phyloP scores from a whole-genome alignment of 2,797 vertebrate genomes.

The Dicrostonyx torquatus region DNA sequence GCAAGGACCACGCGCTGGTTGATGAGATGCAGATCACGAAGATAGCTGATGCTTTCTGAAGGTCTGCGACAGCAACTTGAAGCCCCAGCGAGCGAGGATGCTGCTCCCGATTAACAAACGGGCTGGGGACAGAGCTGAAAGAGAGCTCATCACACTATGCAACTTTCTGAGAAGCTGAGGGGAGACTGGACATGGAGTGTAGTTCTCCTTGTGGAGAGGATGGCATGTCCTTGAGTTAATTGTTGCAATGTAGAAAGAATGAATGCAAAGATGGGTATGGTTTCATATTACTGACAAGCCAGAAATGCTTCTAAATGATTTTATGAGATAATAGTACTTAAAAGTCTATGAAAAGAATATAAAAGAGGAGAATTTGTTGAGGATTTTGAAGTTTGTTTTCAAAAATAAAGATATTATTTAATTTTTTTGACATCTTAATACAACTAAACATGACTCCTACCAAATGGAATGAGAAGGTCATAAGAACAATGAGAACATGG shows the following conservation, averaged over 20 bases:
- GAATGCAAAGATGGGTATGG: neutral
- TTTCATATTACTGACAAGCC: neutral
- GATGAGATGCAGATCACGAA: neutral
- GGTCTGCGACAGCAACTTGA: neutral
- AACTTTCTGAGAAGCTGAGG: neutral
- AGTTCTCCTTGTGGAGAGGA: neutral
- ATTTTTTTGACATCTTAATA: neutral
- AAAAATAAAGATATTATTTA: neutral
- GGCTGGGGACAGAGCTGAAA: neutral
- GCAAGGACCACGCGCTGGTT: neutral
- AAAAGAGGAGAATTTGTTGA: neutral
- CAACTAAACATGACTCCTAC: neutral
- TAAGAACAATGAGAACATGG: neutral
- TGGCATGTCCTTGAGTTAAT: neutral
- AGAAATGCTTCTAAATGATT: neutral
- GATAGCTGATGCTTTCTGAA: neutral
- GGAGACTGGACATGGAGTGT: neutral
- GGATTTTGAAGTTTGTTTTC: neutral
- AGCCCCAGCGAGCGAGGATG: fast-evolving
- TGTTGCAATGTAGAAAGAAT: neutral
- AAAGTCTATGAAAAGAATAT: neutral
- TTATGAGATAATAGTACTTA: neutral
- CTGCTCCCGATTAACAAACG: too few species aligned
- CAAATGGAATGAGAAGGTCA: neutral
- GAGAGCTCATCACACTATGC: neutral